A percentile compares a stretch with the other conserved stretches of the same genome.
These are phyloP conservation scores for Chionis minor DNA, from an alignment of 2,113 vertebrate genomes.

Conservation along the genomic window DNA sequence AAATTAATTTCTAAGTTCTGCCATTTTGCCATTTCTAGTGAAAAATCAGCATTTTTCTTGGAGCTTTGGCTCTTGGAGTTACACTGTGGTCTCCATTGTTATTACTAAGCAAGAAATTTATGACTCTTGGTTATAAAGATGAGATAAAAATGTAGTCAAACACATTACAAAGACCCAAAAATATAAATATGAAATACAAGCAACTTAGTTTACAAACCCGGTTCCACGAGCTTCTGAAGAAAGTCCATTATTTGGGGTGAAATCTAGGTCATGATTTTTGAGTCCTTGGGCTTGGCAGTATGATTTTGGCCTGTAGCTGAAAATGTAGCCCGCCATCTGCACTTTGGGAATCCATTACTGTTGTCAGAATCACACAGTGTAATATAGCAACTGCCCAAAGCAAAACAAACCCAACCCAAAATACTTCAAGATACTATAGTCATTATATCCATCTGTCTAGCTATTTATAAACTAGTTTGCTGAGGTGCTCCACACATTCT, in stretches of 20 bases:
- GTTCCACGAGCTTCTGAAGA: background rate
- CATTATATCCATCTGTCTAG: background rate
- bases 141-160: background rate
- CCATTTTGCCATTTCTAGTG: background rate
- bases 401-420: conserved; percentile 14
- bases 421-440: background rate
- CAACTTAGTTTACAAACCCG: background rate
- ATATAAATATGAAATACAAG: background rate
- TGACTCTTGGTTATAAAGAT: background rate
- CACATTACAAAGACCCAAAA: background rate
- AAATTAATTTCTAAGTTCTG: background rate
- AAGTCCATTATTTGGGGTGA: background rate
- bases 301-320: background rate
- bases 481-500: background rate
- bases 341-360: background rate
- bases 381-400: conserved; percentile 20
- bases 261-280: background rate
- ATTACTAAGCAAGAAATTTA: background rate
- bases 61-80: background rate
- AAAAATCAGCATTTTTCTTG: background rate
- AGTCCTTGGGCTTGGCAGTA: background rate
- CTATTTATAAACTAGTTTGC: background rate
- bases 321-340: background rate
- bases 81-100: background rate
- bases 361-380: background rate